Percentiles rank a stretch among this genome's conserved stretches.
Evolutionary conservation across 2,888 invertebrate species (phyloP).

Genomic region (Drosophila atroscutellata): DNA sequence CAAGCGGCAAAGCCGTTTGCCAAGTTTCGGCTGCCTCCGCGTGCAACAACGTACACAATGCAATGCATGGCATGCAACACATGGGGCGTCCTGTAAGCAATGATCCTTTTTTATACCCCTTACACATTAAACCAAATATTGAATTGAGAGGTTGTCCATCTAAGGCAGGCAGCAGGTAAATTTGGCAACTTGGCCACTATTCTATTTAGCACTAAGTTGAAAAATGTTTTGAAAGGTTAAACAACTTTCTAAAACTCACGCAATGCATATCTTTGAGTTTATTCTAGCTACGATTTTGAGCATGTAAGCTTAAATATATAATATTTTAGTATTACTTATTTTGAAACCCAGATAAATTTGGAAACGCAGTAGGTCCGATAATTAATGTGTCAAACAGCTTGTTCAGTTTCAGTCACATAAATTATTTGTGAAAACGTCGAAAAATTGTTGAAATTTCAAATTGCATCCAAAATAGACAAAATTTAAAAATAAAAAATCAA

Average conservation of each 20-base stretch:
- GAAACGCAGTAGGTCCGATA: neutral
- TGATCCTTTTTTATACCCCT: neutral
- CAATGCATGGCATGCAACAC: neutral
- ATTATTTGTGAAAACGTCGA: conserved; percentile 16
- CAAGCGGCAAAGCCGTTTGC: conserved; percentile 16
- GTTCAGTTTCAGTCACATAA: neutral
- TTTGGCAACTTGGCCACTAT: neutral
- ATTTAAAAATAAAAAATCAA: neutral
- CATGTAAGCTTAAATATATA: neutral
- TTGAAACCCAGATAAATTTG: neutral
- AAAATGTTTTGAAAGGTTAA: neutral
- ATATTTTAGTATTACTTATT: neutral
- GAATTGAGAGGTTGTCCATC: neutral
- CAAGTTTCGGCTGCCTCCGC: conserved; percentile 18
- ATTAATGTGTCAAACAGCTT: neutral
- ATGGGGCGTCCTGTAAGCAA: neutral
- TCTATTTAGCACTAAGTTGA: neutral
- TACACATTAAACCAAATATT: neutral
- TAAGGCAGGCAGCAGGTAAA: neutral
- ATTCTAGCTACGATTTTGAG: too few species aligned
- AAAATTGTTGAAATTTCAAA: conserved; percentile 42
- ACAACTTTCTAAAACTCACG: neutral
- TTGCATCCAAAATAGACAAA: conserved; percentile 2
- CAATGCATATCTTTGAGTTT: neutral
- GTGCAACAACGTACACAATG: neutral